Evolutionary conservation across 1,140 invertebrate species (phyloP), one percentile per base, ranked within the genome.

Genomic region (Forficula auricularia): DNA sequence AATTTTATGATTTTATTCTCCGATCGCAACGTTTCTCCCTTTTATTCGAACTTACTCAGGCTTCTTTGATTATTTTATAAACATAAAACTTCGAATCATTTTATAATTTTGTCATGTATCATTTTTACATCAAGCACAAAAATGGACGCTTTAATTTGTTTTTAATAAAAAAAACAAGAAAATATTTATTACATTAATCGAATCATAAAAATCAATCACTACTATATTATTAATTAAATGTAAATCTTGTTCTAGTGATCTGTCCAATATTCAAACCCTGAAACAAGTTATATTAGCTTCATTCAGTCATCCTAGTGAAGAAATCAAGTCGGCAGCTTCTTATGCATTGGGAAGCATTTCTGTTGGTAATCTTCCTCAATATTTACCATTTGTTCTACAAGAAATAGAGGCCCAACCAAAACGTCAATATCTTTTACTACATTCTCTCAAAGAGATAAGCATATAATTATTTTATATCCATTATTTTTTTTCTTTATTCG

Each of bases 331-430:
- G 1, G 91, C 92, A 9, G 92, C 94, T 2, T 94, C 90, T 46
- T 95, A 96, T 64, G 89, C 92, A 10, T 66, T 98, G 18, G 92
- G 92, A 22, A 91, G 88, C 43, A 79, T 98, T 19, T 84, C 86
- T 30, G 83, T 96, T 51, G 94, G 95, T 27, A 98, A 98, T 65
- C 64, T 98, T 45, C 76, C 79, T 2, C 79, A 83, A 53, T 97
- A 91, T 66, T 65, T 98, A 46, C 92, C 94, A 3, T 92, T 95
- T 56, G 85, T 98, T 48, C 65, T 98, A 1, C 72, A 80, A 37
- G 89, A 98, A 67, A 97, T 97, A 48, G 83, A 95, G 55, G 71
- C 75, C 16, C 85, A 95, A 54, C 87, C 90, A 0, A 90, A 88
- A 56, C 68, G 89, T 48, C 94, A 98, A 60, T 98, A 98, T 64